Conservation (phyloP, 2,113 vertebrate species). For the Prochilodus magdalenae region DNA sequence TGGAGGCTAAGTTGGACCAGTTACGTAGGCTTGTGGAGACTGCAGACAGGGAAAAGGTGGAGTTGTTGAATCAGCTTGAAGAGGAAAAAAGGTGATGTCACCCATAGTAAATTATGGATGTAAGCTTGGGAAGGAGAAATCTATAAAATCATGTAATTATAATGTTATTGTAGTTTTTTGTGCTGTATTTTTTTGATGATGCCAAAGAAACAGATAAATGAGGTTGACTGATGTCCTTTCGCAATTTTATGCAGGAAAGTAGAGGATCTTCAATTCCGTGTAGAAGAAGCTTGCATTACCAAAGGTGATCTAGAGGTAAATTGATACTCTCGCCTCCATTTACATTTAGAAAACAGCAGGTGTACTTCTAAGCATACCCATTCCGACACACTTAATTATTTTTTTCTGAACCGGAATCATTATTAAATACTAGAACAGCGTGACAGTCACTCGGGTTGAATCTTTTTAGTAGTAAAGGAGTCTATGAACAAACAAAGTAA, state of each 20-base stretch:
- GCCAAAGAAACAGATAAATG: background rate
- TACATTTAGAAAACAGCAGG: background rate
- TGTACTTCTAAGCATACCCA: too few species aligned
- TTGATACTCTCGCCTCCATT: constrained; percentile 4
- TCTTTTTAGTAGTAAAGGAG: background rate
- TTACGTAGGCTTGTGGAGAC: constrained; percentile 92
- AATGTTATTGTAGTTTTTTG: background rate
- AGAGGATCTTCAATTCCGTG: constrained; percentile 98
- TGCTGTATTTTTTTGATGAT: background rate
- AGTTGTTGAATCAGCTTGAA: constrained; percentile 94
- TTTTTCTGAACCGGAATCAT: too few species aligned
- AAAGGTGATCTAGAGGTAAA: constrained; percentile 99
- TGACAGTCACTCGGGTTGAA: too few species aligned
- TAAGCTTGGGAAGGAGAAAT: too few species aligned
- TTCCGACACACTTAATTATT: too few species aligned
- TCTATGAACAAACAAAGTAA: background rate
- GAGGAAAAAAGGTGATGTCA: constrained; percentile 90
- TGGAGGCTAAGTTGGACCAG: constrained; percentile 98
- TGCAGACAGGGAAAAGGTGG: constrained; percentile 96
- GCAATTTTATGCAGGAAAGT: constrained; percentile 85
- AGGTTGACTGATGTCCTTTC: background rate
- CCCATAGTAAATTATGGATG: background rate
- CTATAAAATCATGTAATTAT: background rate
- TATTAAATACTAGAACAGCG: too few species aligned
- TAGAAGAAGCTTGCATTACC: constrained; percentile 98